phyloP scores from a whole-genome alignment of 2,888 invertebrate genomes.

The Cheilosia variabilis region DNA sequence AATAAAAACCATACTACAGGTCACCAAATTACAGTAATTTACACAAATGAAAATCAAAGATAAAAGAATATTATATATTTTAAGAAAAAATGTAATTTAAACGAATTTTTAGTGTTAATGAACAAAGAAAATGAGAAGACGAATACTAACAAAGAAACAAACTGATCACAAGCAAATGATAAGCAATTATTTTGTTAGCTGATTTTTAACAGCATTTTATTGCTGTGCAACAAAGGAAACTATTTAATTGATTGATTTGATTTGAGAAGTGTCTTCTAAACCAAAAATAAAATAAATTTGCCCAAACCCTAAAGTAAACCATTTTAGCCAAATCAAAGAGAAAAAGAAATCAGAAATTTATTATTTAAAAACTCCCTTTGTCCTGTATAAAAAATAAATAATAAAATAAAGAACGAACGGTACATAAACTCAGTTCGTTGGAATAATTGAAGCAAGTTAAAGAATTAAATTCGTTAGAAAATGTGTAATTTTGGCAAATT shows the following conservation, averaged over 20 bases:
- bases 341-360: not conserved
- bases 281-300: not conserved
- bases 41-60: conserved; percentile 59
- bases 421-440: not conserved
- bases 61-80: conserved; percentile 63
- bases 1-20: conserved; percentile 59
- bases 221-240: conserved; percentile 18
- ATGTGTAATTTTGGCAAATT: conserved; percentile 24
- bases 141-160: conserved; percentile 5
- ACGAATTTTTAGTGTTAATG: conserved; percentile 72
- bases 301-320: not conserved
- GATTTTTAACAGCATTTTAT: conserved; percentile 56
- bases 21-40: conserved; percentile 68
- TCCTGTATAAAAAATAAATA: conserved; percentile 18
- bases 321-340: conserved; percentile 34
- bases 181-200: conserved; percentile 71
- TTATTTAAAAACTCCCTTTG: conserved; percentile 26
- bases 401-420: not conserved
- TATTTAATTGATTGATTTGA: conserved; percentile 11
- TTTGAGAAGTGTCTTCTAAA: not conserved
- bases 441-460: conserved; percentile 3
- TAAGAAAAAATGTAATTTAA: conserved; percentile 68
- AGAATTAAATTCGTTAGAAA: conserved; percentile 40
- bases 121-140: conserved; percentile 24
- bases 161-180: conserved; percentile 50